phyloP scores from a whole-genome alignment of 2,888 invertebrate species.

The Parnassius smintheus region DNA sequence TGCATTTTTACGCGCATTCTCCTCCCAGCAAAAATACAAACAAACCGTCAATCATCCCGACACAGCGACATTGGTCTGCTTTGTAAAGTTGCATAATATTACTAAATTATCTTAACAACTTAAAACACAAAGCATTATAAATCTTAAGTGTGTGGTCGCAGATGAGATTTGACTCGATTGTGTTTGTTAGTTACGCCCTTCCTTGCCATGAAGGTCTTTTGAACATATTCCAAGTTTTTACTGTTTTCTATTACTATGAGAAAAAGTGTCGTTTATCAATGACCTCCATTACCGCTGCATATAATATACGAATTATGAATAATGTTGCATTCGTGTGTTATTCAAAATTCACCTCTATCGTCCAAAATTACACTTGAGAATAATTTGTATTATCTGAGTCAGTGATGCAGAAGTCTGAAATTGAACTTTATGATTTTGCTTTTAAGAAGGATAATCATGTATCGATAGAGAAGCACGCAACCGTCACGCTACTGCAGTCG shows the following conservation, averaged over 20 bases:
- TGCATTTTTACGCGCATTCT: neutral
- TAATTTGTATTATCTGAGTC: neutral
- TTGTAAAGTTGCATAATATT: constrained; percentile 9
- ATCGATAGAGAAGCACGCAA: neutral
- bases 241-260: constrained; percentile 27
- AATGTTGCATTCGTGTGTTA: neutral
- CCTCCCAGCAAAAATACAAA: neutral
- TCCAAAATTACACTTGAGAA: neutral
- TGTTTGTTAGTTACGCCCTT: neutral
- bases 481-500: constrained; percentile 23
- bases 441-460: constrained; percentile 6
- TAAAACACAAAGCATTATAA: constrained; percentile 1
- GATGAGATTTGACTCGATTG: neutral
- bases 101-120: neutral
- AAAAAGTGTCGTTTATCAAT: constrained; percentile 20
- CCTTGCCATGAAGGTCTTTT: neutral
- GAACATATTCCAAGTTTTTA: constrained; percentile 19
- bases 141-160: neutral
- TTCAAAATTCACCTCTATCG: constrained; percentile 3
- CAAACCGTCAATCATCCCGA: constrained; percentile 6
- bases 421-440: neutral
- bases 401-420: neutral
- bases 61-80: constrained; percentile 11
- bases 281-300: constrained; percentile 24
- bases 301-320: constrained; percentile 8